Evolutionary conservation across 2,113 vertebrate species (phyloP), one percentile per base, ranked within the genome.

Genomic region (Sinocyclocheilus grahami): DNA sequence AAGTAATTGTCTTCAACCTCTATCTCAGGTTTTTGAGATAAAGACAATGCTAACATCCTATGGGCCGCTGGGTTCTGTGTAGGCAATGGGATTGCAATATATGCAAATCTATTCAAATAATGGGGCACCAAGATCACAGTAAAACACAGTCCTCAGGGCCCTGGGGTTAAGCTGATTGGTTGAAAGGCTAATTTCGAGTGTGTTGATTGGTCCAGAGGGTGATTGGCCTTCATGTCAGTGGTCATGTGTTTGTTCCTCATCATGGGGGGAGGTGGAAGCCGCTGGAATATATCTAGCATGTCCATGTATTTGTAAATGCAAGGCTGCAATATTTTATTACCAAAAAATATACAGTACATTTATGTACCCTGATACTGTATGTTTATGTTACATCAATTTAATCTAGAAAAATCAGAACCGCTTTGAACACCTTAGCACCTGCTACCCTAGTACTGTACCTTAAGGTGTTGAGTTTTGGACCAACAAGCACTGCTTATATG

Each of bases 71-170:
- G 76, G 37, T 62, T 60, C n/a, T 74, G 65, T 46, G 42, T 75
- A 58, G 20, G n/a, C 48, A 77, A 78, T 80, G 55, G 75, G 69
- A 55, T 80, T 83, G 77, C 87, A 91, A 91, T 89, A 16, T 82
- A 91, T 91, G 90, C 88, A 90, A 90, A 91, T 91, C 53, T 91
- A 91, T 91, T 90, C 90, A 91, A 88, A 91, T 88, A 30, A 78
- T 13, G 62, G 86, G 78, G 83, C 67, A 80, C 63, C 60, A 75
- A 72, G 78, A 84, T 88, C 84, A 51, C 58, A 20, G 39, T 84
- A 89, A 83, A 86, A 86, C 51, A 86, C 72, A 46, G 60, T 71
- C 86, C 76, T 77, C 24, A 20, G 37, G 46, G 20, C 46, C 37
- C 65, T 60, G 46, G 83, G 85, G 89, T 88, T 87, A 86, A 89